These are phyloP conservation scores for Uromys caudimaculatus DNA, from an alignment of 2,797 vertebrate species.

Conservation along the genomic window DNA sequence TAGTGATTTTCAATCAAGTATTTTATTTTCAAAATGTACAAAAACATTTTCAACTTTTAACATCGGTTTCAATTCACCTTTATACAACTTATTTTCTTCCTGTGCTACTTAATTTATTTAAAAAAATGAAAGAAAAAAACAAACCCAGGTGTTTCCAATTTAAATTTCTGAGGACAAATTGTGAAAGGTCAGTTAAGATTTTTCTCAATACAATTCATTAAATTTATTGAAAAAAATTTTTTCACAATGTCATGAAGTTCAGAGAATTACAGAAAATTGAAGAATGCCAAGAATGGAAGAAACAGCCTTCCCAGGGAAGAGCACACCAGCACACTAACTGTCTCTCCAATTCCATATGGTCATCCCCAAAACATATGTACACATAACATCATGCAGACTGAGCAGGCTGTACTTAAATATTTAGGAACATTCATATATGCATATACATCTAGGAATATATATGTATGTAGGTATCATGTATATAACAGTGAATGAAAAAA, in stretches of 20 bases:
- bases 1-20: neutral
- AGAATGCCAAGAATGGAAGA: neutral
- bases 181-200: neutral
- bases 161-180: constrained; percentile 50
- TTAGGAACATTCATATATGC: neutral
- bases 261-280: neutral
- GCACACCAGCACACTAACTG: neutral
- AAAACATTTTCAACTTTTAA: neutral
- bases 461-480: too few species aligned
- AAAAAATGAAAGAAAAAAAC: constrained; percentile 17
- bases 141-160: neutral
- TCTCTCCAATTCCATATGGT: neutral
- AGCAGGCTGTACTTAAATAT: neutral
- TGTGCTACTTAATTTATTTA: neutral
- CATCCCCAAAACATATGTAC: neutral
- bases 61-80: constrained; percentile 3
- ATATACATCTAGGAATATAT: neutral
- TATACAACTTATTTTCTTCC: neutral
- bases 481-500: neutral
- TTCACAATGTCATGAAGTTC: neutral
- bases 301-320: neutral
- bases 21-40: constrained; percentile 58
- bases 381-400: neutral
- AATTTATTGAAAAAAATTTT: neutral
- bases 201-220: constrained; percentile 52